Evolutionary conservation across 2,797 vertebrate genomes (phyloP), one percentile per base, ranked within the genome.

Genomic region (Hoplostethus mediterraneus): DNA sequence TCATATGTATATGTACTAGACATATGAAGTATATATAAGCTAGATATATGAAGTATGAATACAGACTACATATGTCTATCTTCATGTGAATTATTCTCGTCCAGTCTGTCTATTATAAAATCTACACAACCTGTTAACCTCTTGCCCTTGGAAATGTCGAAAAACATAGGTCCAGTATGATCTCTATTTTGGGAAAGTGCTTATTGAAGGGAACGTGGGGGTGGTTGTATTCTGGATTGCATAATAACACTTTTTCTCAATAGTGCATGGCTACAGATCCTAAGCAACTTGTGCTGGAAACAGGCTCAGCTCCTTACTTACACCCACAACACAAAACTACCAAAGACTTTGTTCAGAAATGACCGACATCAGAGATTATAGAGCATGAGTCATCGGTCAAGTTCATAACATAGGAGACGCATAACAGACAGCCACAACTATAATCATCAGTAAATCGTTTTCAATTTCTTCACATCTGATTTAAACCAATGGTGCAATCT

Each of bases 201-300:
- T 87, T 87, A 87, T 88, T 88, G 82, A 86, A 86, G 83, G 78
- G 80, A 86, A 73, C 61, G 69, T 83, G 87, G 84, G 88, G 87
- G 83, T 63, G 81, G 77, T 53, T 80, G 85, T 78, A 87, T 89
- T 89, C 80, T 87, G 12, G 62, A 90, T 90, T 90, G 81, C 82
- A 70, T 90, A 93, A 93, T 89, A 79, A 79, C 74, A 86, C 33
- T 81, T 88, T 87, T 79, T 70, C 81, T 88, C 82, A 67, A 77
- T 60, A 71, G 85, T 80, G 85, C 87, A 85, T 77, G 80, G 80
- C 72, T 79, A 87, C 88, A 87, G 85, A 86, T 86, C 82, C 87
- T 80, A 84, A 82, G 90, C 84, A 89, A 91, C 90, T 79, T 82
- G 87, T 48, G 73, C 84, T 76, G 79, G 79, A 86, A 78, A 84